Evolutionary conservation across 2,113 vertebrate genomes (phyloP).

Genomic region (Gila orcuttii): DNA sequence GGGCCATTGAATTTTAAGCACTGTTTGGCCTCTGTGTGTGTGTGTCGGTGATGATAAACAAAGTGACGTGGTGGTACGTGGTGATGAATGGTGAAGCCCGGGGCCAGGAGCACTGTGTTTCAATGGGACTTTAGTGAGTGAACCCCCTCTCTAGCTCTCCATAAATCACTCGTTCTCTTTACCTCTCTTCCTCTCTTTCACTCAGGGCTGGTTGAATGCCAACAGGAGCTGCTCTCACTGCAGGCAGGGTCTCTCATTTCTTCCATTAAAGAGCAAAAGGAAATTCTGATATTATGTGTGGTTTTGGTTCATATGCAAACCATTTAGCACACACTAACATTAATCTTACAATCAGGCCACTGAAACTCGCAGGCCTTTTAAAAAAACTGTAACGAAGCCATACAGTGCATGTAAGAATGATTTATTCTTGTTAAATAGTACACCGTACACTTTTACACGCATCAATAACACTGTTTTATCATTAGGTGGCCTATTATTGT

Average conservation of each 20-base stretch:
- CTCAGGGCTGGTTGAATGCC: slow-evolving; percentile 41
- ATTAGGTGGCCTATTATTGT: neutral
- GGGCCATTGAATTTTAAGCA: slow-evolving; percentile 47
- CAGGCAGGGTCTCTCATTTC: slow-evolving; percentile 47
- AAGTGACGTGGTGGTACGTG: slow-evolving; percentile 60
- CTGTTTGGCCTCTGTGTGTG: slow-evolving; percentile 40
- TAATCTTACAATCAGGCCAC: slow-evolving; percentile 32
- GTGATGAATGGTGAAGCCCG: slow-evolving; percentile 62
- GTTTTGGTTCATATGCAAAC: slow-evolving; percentile 49
- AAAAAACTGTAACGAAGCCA: neutral
- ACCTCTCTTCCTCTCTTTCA: slow-evolving; percentile 39
- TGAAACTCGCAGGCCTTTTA: slow-evolving; percentile 6
- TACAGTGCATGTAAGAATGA: neutral
- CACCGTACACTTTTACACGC: neutral
- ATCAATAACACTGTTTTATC: neutral
- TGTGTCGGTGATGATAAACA: slow-evolving; percentile 60
- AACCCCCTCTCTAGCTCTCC: slow-evolving; percentile 57
- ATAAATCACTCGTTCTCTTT: slow-evolving; percentile 62
- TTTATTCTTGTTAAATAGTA: neutral
- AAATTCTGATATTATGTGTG: slow-evolving; percentile 41
- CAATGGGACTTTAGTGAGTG: slow-evolving; percentile 57
- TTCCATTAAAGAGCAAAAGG: slow-evolving; percentile 23
- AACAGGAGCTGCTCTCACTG: slow-evolving; percentile 48
- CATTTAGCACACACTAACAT: slow-evolving; percentile 43
- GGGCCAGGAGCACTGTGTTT: slow-evolving; percentile 62